A percentile compares a stretch with the other conserved stretches of the same genome.
These are phyloP conservation scores for Atopsyche davidsoni DNA, from an alignment of 1,140 invertebrate species.

Conservation along the genomic window DNA sequence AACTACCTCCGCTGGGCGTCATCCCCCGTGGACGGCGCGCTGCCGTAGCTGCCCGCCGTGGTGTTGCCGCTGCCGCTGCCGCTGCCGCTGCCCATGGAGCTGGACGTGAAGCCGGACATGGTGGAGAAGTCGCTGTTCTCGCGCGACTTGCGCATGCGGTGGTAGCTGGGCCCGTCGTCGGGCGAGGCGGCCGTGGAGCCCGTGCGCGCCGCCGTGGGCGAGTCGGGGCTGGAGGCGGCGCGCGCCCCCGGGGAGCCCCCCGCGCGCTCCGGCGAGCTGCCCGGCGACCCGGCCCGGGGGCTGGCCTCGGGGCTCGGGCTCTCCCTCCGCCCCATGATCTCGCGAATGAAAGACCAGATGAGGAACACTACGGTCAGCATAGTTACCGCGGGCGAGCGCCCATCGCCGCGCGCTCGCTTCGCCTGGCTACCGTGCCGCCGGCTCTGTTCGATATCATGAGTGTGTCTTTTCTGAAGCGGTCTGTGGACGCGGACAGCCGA, in stretches of 20 bases:
- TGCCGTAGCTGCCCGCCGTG: constrained; percentile 25
- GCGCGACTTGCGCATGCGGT: constrained; percentile 26
- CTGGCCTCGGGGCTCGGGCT: constrained; percentile 35
- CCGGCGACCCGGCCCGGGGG: constrained; percentile 36
- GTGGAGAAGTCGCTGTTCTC: constrained; percentile 30
- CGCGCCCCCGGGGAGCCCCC: not conserved
- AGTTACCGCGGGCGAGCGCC: constrained; percentile 27
- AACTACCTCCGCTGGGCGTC: constrained; percentile 27
- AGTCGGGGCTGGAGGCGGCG: not conserved
- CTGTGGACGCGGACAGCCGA: too few species aligned
- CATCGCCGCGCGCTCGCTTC: constrained; percentile 1
- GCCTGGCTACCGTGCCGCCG: too few species aligned
- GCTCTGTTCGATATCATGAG: too few species aligned
- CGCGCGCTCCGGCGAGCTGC: too few species aligned
- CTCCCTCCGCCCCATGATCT: constrained; percentile 39
- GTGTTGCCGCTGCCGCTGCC: not conserved
- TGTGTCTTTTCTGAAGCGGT: too few species aligned
- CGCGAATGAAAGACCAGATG: constrained; percentile 39
- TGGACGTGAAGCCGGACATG: constrained; percentile 24
- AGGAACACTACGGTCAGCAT: constrained; percentile 44
- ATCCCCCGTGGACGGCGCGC: constrained; percentile 16
- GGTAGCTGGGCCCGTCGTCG: constrained; percentile 27
- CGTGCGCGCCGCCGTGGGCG: constrained; percentile 14
- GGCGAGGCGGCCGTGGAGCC: constrained; percentile 16
- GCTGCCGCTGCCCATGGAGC: constrained; percentile 20